These are phyloP conservation scores for Piscicola geometra DNA, from an alignment of 2,888 invertebrate genomes.

Conservation along the genomic window DNA sequence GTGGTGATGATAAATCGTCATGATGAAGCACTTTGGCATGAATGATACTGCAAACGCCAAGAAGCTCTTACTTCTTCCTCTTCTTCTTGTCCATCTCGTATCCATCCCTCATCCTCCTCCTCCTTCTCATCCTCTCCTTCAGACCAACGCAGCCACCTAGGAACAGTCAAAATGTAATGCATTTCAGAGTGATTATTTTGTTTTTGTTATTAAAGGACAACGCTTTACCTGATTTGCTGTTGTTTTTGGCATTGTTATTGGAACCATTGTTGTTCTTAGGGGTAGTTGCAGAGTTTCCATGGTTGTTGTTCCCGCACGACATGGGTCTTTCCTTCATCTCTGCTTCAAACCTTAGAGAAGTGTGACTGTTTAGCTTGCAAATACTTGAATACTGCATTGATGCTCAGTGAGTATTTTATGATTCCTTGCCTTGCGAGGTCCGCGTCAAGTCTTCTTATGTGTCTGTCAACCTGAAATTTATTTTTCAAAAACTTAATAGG, in stretches of 20 bases:
- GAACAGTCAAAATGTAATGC: no score
- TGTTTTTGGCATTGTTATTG: not conserved
- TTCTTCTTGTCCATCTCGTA: constrained; percentile 54
- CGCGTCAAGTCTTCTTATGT: constrained; percentile 88
- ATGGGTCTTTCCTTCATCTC: constrained; percentile 91
- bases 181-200: not conserved
- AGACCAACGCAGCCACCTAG: not conserved
- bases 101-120: constrained; percentile 53
- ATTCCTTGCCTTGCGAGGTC: constrained; percentile 72
- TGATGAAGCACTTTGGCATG: not conserved
- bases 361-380: no score
- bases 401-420: no score
- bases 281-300: not conserved
- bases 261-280: not conserved
- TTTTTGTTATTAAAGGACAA: not conserved
- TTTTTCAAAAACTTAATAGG: not conserved
- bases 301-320: not conserved
- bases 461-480: constrained; percentile 74
- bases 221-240: constrained; percentile 3
- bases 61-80: constrained; percentile 46
- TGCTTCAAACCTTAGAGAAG: constrained; percentile 77
- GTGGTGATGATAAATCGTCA: constrained; percentile 4
- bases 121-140: constrained; percentile 50
- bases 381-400: no score
- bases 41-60: no score